Conservation (phyloP, 2,113 vertebrate genomes). For the Neoarius graeffei region DNA sequence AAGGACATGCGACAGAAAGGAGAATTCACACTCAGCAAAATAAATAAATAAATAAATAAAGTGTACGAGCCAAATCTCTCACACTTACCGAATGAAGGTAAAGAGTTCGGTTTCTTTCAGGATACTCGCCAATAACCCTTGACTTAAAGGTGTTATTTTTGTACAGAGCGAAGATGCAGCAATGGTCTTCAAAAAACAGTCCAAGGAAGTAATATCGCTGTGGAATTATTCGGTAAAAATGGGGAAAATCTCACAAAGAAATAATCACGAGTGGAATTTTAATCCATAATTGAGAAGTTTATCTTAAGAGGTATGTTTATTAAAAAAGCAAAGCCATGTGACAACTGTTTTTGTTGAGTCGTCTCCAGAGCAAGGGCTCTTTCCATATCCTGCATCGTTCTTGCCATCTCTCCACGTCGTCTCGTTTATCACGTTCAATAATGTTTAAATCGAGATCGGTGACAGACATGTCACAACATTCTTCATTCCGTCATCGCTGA, state of each 20-base stretch:
- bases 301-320: no score
- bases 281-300: not conserved
- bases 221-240: not conserved
- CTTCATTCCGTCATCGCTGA: no score
- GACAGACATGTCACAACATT: no score
- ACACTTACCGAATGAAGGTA: not conserved
- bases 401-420: not conserved
- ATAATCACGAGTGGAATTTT: not conserved
- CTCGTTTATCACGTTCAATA: no score
- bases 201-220: not conserved
- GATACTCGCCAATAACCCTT: not conserved
- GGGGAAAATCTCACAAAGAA: not conserved
- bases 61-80: not conserved
- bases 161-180: not conserved
- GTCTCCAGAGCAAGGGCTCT: not conserved
- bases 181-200: not conserved
- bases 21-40: conserved; percentile 32
- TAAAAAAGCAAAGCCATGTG: no score
- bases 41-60: not conserved
- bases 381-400: not conserved
- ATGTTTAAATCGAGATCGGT: no score
- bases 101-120: not conserved
- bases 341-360: no score
- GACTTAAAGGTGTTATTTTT: not conserved
- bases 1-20: not conserved